Base-by-base conservation (phyloP, 1,140 invertebrate species). In the Drosophila orosa region DNA sequence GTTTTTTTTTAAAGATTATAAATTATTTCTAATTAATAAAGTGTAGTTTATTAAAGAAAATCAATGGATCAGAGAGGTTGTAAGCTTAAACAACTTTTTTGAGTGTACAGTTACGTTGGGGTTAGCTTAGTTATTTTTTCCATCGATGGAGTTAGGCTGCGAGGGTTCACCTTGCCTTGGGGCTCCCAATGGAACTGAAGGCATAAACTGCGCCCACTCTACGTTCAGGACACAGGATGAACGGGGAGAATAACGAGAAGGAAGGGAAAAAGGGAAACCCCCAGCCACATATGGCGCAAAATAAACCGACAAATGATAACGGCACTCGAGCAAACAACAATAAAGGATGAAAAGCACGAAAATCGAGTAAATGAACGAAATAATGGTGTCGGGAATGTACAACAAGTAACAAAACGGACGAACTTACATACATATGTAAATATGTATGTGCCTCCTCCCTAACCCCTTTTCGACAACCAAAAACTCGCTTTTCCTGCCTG, bases 321-420 rank as follows among this genome's bases (percentile, higher is more conserved):
- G 83, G 84, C 83, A 80, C 84, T 89, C 79, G 84, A 80, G 83
- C 83, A 87, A 87, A 87, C 79, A 87, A 87, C 83, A 87, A 89
- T 89, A 87, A 87, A 83, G 84, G 83, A 89, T 78, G 57, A 72
- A 78, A 78, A 72, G 74, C 75, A 78, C 74, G 75, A 86, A 83
- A 87, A 89, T 78, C 76, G 75, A 87, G 83, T 87, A 87, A 87
- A 83, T 87, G 83, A 87, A 87, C 67, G 84, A 76, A 80, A 87
- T 86, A 87, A 86, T 82, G 83, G 82, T 52, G 78, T 56, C 48
- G 83, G 71, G 80, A 57, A 86, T 78, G 82, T 79, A 80, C 86
- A 86, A 82, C 83, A 78, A 81, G 82, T 75, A 81, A 75, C 74
- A 81, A 75, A 73, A 82, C 74, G 57, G 69, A 62, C 80, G 44